phyloP scores from a whole-genome alignment of 2,888 invertebrate species.

The Hypolimnas misippus region DNA sequence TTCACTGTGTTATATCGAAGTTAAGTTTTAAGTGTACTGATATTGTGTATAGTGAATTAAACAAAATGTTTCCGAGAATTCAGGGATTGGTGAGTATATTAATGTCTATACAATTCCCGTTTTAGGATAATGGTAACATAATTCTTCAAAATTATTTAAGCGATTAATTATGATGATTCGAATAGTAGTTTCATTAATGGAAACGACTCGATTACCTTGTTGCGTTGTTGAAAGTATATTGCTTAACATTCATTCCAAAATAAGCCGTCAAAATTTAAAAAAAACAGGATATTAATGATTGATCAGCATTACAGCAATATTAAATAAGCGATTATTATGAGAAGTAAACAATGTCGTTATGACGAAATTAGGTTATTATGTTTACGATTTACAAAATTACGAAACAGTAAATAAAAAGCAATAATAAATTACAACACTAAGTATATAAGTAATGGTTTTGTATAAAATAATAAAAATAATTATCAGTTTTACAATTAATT shows the following conservation, averaged over 20 bases:
- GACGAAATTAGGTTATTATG: not conserved
- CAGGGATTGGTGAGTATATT: constrained; percentile 75
- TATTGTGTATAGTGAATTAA: constrained; percentile 49
- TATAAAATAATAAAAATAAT: too few species aligned
- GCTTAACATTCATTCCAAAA: not conserved
- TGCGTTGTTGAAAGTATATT: constrained; percentile 22
- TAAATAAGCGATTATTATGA: not conserved
- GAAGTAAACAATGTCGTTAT: not conserved
- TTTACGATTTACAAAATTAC: not conserved
- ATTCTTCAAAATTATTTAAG: not conserved
- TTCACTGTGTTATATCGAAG: constrained; percentile 50
- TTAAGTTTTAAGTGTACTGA: constrained; percentile 48
- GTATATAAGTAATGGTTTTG: not conserved
- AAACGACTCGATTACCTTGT: constrained; percentile 32
- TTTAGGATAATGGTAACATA: not conserved
- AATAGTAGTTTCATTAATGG: not conserved
- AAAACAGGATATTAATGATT: constrained; percentile 5
- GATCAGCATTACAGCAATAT: not conserved
- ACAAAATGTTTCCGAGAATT: constrained; percentile 77
- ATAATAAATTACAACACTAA: not conserved
- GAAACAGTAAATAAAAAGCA: not conserved
- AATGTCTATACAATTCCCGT: not conserved
- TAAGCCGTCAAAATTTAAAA: not conserved
- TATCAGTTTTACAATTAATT: too few species aligned
- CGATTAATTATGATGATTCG: not conserved